phyloP scores from a whole-genome alignment of 2,888 invertebrate species.

The Acrocyrtus sp. region DNA sequence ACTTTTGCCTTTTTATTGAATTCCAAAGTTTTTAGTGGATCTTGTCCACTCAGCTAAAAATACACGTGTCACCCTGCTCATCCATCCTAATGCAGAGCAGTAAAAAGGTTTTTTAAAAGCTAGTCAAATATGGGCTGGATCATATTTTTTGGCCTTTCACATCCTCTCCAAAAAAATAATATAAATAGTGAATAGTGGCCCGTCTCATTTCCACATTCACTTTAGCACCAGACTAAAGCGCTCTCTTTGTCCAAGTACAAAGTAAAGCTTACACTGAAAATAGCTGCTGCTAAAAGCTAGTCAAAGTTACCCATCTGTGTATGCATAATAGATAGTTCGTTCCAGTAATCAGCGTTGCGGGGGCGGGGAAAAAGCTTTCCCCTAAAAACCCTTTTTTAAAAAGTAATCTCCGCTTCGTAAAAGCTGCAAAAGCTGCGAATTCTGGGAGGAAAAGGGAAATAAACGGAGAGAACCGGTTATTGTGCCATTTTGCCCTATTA shows the following conservation, averaged over 20 bases:
- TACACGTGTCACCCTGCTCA: no score
- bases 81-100: not conserved
- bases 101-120: no score
- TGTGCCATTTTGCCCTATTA: conserved; percentile 37
- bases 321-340: not conserved
- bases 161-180: conserved; percentile 4
- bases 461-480: conserved; percentile 30
- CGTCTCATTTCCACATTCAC: not conserved
- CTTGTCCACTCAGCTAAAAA: no score
- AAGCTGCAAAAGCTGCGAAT: conserved; percentile 7
- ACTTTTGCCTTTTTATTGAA: conserved; percentile 27
- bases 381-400: not conserved
- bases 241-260: not conserved
- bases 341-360: no score
- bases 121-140: no score
- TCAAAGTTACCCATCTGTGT: not conserved
- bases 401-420: conserved; percentile 36
- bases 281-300: not conserved
- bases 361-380: no score
- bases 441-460: not conserved
- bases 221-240: not conserved
- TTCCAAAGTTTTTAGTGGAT: no score
- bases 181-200: not conserved
- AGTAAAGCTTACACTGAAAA: not conserved
- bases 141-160: no score